These are phyloP conservation scores for Sitta carolinensis DNA, from an alignment of 2,797 vertebrate genomes.

Conservation along the genomic window DNA sequence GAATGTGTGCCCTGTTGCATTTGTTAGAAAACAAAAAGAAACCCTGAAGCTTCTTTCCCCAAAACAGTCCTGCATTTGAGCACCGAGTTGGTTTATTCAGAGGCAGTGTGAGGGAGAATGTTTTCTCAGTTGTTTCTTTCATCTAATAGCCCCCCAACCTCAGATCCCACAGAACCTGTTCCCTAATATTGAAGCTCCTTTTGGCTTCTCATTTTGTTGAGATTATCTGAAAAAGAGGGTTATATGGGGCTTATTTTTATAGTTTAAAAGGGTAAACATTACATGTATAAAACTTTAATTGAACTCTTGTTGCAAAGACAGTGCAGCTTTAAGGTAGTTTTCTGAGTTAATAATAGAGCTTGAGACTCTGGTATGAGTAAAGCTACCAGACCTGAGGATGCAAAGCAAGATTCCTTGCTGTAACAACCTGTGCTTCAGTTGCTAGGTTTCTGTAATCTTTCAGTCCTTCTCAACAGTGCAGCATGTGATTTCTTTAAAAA, in stretches of 20 bases:
- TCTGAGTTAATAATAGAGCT: conserved; percentile 14
- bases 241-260: neutral
- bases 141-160: neutral
- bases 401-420: conserved; percentile 19
- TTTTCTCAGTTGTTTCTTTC: neutral
- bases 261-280: neutral
- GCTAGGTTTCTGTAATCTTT: conserved; percentile 61
- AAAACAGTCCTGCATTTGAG: neutral
- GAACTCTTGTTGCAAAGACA: neutral
- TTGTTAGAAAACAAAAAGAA: neutral
- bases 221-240: neutral
- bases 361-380: conserved; percentile 3
- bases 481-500: conserved; percentile 5
- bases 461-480: conserved; percentile 9
- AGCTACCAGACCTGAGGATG: conserved; percentile 21
- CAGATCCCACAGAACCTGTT: neutral
- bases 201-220: neutral
- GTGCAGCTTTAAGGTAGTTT: neutral
- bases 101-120: neutral
- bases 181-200: neutral
- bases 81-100: neutral
- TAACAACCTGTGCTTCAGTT: conserved; percentile 34
- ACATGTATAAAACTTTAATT: neutral
- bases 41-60: neutral
- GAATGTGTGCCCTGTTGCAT: neutral